phyloP scores from a whole-genome alignment of 2,888 invertebrate genomes.

The Dynastes maya region DNA sequence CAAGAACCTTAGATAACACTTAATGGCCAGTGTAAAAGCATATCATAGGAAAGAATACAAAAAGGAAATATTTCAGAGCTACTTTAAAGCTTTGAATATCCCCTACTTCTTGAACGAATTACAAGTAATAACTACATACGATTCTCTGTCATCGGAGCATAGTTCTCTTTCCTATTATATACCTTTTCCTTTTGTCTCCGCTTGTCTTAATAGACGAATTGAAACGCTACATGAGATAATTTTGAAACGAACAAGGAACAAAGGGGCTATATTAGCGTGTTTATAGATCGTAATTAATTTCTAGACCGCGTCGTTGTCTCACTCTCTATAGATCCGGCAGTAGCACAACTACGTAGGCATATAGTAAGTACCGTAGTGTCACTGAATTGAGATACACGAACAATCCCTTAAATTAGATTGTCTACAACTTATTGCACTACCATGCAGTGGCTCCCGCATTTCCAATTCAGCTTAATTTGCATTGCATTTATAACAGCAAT shows the following conservation, averaged over 20 bases:
- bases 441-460: slow-evolving; percentile 29
- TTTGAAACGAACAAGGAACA: slow-evolving; percentile 39
- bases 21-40: too few species aligned
- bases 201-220: slow-evolving; percentile 23
- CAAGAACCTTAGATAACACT: too few species aligned
- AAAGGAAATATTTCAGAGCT: too few species aligned
- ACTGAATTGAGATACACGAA: slow-evolving; percentile 34
- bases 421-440: slow-evolving; percentile 41
- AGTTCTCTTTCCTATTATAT: background rate
- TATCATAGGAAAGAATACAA: too few species aligned
- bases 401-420: slow-evolving; percentile 36
- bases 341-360: slow-evolving; percentile 3
- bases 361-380: slow-evolving; percentile 12
- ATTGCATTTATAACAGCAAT: slow-evolving; percentile 24
- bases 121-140: slow-evolving; percentile 5
- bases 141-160: background rate
- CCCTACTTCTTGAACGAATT: background rate
- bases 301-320: slow-evolving; percentile 17
- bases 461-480: slow-evolving; percentile 39
- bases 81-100: background rate
- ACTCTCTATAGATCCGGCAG: background rate
- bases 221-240: slow-evolving; percentile 26
- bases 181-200: slow-evolving; percentile 28
- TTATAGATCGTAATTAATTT: slow-evolving; percentile 40
- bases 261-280: slow-evolving; percentile 37